Conservation (phyloP, 1,140 invertebrate genomes). For the Heliconius melpomene region DNA sequence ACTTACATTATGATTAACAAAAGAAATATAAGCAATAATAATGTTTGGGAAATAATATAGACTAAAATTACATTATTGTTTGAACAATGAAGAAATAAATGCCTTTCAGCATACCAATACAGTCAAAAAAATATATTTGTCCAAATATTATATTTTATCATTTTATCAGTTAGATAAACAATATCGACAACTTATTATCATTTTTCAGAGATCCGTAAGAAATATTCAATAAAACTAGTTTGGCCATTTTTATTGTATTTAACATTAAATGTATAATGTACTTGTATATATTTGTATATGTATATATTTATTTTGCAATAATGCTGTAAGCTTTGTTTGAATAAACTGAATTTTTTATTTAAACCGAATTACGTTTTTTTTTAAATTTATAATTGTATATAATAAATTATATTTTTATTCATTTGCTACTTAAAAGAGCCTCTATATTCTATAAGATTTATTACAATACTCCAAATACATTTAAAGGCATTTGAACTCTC, state of each 20-base stretch:
- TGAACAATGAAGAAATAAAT: neutral
- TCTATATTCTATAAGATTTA: conserved; percentile 1
- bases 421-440: neutral
- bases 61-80: too few species aligned
- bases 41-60: too few species aligned
- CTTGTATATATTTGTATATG: too few species aligned
- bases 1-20: too few species aligned
- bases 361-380: neutral
- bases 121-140: neutral
- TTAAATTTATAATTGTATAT: neutral
- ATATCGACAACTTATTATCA: neutral
- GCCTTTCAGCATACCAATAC: neutral
- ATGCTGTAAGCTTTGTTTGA: too few species aligned
- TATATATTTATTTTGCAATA: too few species aligned
- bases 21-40: too few species aligned
- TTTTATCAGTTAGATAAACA: neutral
- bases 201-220: neutral
- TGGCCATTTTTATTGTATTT: too few species aligned
- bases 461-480: conserved; percentile 11
- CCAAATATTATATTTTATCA: neutral
- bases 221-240: too few species aligned
- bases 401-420: neutral
- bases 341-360: neutral
- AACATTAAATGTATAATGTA: too few species aligned
- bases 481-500: conserved; percentile 8